phyloP scores from a whole-genome alignment of 2,888 invertebrate species.

The Rotaria sp. region DNA sequence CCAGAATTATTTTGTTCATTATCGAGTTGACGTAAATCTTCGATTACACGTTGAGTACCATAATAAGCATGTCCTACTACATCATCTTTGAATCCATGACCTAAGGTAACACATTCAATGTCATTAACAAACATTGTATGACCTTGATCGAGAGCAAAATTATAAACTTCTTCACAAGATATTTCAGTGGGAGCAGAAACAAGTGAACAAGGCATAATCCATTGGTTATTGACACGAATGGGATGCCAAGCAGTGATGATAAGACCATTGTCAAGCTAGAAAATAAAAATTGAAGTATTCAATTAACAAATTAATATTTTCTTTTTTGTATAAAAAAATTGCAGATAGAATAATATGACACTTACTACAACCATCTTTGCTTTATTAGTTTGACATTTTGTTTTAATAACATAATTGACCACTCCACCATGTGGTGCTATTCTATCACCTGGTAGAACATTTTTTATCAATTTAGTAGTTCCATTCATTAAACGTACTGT shows the following conservation, averaged over 20 bases:
- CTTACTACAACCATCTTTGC: neutral
- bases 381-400: neutral
- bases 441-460: neutral
- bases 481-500: neutral
- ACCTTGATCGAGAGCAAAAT: conserved; percentile 30
- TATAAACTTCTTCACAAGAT: conserved; percentile 21
- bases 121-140: conserved; percentile 29
- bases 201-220: conserved; percentile 31
- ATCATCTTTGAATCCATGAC: conserved; percentile 34
- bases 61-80: conserved; percentile 33
- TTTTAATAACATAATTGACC: neutral
- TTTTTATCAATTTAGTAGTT: neutral
- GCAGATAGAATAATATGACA: neutral
- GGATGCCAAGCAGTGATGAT: conserved; percentile 39
- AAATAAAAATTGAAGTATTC: neutral
- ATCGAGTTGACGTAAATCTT: conserved; percentile 32
- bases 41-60: conserved; percentile 23
- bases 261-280: neutral
- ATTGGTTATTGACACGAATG: conserved; percentile 8
- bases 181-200: neutral
- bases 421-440: neutral
- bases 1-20: neutral
- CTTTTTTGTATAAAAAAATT: neutral
- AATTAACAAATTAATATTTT: neutral
- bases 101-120: conserved; percentile 34